Percentiles rank a stretch among this genome's conserved stretches.
phyloP scores from a whole-genome alignment of 2,797 vertebrate species.

The Eremophila alpestris region DNA sequence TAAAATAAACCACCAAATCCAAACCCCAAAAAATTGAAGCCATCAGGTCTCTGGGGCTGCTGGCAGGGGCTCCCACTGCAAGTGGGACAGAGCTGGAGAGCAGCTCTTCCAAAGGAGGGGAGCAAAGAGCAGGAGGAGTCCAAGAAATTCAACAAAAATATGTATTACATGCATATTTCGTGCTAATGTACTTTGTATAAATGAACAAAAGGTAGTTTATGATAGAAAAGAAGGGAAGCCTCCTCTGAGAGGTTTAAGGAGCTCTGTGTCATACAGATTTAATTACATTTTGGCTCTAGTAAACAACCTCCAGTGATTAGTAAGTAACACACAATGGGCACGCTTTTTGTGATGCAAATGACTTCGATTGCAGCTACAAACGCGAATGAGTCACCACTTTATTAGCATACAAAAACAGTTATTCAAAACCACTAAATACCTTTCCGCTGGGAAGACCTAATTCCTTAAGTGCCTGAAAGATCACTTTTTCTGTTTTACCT shows the following conservation, averaged over 20 bases:
- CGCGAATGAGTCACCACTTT: not conserved
- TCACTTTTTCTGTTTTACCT: constrained; percentile 98
- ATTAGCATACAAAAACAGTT: not conserved
- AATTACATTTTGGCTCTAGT: not conserved
- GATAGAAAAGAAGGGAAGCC: not conserved
- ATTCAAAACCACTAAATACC: constrained; percentile 76
- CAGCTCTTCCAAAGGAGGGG: not conserved
- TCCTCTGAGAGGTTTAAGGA: not conserved
- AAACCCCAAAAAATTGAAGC: not conserved
- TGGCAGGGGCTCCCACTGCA: not conserved
- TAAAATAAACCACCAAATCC: not conserved
- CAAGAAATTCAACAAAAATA: not conserved
- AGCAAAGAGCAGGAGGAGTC: not conserved
- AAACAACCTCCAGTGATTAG: not conserved
- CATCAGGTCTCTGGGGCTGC: not conserved
- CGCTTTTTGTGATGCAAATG: not conserved
- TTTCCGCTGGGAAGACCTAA: constrained; percentile 98
- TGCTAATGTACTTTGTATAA: not conserved
- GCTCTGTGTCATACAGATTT: not conserved
- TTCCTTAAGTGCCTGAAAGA: constrained; percentile 98
- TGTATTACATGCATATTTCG: not conserved
- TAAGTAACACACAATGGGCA: not conserved
- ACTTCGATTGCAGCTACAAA: not conserved
- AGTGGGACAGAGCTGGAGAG: not conserved
- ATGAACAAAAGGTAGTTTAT: not conserved